These are phyloP conservation scores for Tipula confusa DNA, from an alignment of 2,888 invertebrate genomes.

Conservation along the genomic window DNA sequence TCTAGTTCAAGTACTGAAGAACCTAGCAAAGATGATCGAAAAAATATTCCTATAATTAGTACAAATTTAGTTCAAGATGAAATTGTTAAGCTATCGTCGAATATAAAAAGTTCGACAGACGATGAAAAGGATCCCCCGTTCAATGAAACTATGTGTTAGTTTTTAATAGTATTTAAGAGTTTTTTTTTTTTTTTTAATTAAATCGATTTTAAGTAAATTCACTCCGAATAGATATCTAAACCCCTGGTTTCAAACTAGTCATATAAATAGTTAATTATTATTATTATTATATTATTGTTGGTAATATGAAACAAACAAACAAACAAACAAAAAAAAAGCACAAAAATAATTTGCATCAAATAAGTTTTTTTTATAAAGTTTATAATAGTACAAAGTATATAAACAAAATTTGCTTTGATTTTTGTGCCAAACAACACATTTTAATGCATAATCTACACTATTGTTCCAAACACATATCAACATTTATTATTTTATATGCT, in stretches of 20 bases:
- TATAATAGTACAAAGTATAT: background rate
- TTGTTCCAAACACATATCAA: background rate
- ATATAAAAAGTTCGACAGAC: conserved; percentile 50
- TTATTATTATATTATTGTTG: background rate
- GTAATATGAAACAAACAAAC: too few relatives aligned
- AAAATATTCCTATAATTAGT: conserved; percentile 47
- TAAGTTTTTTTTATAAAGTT: background rate
- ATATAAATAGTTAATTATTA: too few relatives aligned
- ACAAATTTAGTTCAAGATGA: conserved; percentile 50
- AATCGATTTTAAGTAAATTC: background rate
- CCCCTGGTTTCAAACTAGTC: background rate
- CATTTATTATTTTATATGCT: background rate
- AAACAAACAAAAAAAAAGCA: background rate
- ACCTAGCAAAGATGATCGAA: conserved; percentile 43
- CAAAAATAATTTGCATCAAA: background rate
- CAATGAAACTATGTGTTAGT: conserved; percentile 51
- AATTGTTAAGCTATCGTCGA: conserved; percentile 50
- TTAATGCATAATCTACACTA: background rate
- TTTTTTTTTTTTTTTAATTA: background rate
- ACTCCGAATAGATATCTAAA: background rate
- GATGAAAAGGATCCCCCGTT: conserved; percentile 50
- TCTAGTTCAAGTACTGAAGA: conserved; percentile 51
- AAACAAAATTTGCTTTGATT: conserved; percentile 13
- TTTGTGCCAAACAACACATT: background rate
- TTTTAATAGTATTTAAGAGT: too few relatives aligned